phyloP scores from a whole-genome alignment of 2,888 invertebrate genomes.

The Ypsolopha scabrella region DNA sequence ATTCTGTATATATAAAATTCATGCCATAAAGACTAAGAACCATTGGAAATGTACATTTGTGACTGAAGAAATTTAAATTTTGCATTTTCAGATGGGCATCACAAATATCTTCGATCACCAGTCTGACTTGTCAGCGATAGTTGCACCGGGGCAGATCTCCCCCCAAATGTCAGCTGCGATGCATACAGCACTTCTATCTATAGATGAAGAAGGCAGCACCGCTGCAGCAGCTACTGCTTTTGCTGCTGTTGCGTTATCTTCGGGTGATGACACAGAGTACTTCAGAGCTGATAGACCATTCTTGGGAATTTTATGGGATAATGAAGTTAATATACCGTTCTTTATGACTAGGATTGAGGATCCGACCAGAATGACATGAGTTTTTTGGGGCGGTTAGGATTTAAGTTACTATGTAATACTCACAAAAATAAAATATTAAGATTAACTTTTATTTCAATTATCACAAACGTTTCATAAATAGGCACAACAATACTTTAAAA shows the following conservation, averaged over 20 bases:
- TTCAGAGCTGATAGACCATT: conserved; percentile 62
- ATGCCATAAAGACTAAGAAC: no score
- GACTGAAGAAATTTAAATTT: no score
- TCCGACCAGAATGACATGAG: conserved; percentile 20
- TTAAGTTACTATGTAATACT: not conserved
- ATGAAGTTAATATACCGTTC: conserved; percentile 44
- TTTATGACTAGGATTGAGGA: conserved; percentile 63
- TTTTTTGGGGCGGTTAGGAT: not conserved
- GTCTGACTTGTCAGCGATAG: conserved; percentile 43
- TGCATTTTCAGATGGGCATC: conserved; percentile 49
- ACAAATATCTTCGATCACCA: conserved; percentile 41
- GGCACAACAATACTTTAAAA: no score
- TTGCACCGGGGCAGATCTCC: conserved; percentile 21
- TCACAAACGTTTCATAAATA: no score
- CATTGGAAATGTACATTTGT: no score
- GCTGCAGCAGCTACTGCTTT: conserved; percentile 58
- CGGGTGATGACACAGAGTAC: conserved; percentile 34
- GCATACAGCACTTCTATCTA: conserved; percentile 60
- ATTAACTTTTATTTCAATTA: not conserved
- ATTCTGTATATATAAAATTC: no score
- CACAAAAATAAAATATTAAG: not conserved
- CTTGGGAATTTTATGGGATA: conserved; percentile 59
- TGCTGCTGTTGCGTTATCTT: conserved; percentile 56
- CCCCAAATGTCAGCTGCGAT: conserved; percentile 53
- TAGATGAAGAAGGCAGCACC: conserved; percentile 62